phyloP scores from a whole-genome alignment of 2,797 vertebrate species.

The Arnoldichthys spilopterus region DNA sequence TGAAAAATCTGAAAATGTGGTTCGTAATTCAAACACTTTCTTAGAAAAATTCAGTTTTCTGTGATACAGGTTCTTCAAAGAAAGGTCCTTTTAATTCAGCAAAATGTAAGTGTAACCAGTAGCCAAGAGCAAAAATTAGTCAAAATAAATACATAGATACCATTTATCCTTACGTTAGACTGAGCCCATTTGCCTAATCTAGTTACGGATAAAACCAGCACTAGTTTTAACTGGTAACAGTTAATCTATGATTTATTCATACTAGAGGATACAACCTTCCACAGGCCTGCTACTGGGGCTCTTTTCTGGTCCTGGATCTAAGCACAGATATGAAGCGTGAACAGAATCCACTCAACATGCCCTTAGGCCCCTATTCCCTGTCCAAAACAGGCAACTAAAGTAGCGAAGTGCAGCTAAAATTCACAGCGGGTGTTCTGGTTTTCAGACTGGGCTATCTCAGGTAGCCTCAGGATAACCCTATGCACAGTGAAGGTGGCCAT shows the following conservation, averaged over 20 bases:
- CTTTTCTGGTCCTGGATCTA: background rate
- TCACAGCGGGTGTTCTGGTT: background rate
- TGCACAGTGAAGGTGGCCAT: background rate
- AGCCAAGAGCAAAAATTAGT: too few relatives aligned
- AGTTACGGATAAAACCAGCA: too few relatives aligned
- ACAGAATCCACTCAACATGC: background rate
- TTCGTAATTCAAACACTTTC: too few relatives aligned
- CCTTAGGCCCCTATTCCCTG: background rate
- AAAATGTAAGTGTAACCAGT: too few relatives aligned
- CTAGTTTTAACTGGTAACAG: too few relatives aligned
- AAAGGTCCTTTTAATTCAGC: too few relatives aligned
- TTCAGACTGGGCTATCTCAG: background rate
- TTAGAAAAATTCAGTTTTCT: too few relatives aligned
- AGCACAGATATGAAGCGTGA: background rate
- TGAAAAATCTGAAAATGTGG: too few relatives aligned
- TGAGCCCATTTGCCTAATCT: too few relatives aligned
- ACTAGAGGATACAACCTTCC: background rate
- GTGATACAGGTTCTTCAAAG: too few relatives aligned
- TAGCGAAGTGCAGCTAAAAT: background rate
- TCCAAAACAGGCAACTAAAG: slow-evolving; percentile 3
- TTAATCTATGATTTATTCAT: background rate
- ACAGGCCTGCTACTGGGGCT: background rate
- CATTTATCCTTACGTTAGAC: too few relatives aligned
- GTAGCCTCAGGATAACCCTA: background rate
- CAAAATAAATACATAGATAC: too few relatives aligned